Conservation (phyloP, 1,140 invertebrate genomes). For the Ceratina australensis region DNA sequence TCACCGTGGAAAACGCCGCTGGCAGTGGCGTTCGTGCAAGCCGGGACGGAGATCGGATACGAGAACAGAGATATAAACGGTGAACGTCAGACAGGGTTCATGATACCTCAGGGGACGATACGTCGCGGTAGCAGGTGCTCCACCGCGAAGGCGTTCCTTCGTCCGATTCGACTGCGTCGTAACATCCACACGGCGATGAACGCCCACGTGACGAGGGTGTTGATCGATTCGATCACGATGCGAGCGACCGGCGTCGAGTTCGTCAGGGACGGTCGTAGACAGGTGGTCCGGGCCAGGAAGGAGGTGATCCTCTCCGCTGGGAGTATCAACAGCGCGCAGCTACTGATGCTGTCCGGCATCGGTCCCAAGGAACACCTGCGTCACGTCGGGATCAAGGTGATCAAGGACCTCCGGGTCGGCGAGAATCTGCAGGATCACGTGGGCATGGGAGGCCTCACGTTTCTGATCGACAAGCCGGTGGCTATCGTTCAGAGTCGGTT, state of each 20-base stretch:
- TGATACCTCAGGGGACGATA: constrained; percentile 94
- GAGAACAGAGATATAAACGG: constrained; percentile 93
- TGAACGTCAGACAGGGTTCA: constrained; percentile 89
- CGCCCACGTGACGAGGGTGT: constrained; percentile 86
- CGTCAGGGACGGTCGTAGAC: constrained; percentile 83
- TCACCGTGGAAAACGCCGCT: constrained; percentile 91
- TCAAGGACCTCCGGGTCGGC: constrained; percentile 88
- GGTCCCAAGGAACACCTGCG: constrained; percentile 88
- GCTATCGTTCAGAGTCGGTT: constrained; percentile 87
- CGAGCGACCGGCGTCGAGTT: constrained; percentile 88
- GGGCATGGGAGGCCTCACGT: constrained; percentile 89
- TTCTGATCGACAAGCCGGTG: constrained; percentile 87
- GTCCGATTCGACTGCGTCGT: constrained; percentile 86
- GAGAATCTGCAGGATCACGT: constrained; percentile 92
- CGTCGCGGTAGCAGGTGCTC: constrained; percentile 91
- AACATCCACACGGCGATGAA: constrained; percentile 91
- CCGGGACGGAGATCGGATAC: constrained; percentile 92
- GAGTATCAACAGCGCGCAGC: constrained; percentile 88
- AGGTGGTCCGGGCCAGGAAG: constrained; percentile 84
- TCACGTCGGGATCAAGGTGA: constrained; percentile 84
- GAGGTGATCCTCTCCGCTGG: constrained; percentile 91
- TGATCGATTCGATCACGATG: constrained; percentile 87
- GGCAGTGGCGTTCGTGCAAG: constrained; percentile 90
- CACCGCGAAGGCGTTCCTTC: constrained; percentile 93
- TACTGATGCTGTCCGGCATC: constrained; percentile 93